Evolutionary conservation across 1,140 invertebrate genomes (phyloP), one percentile per base, ranked within the genome.

Genomic region (Arion vulgaris): DNA sequence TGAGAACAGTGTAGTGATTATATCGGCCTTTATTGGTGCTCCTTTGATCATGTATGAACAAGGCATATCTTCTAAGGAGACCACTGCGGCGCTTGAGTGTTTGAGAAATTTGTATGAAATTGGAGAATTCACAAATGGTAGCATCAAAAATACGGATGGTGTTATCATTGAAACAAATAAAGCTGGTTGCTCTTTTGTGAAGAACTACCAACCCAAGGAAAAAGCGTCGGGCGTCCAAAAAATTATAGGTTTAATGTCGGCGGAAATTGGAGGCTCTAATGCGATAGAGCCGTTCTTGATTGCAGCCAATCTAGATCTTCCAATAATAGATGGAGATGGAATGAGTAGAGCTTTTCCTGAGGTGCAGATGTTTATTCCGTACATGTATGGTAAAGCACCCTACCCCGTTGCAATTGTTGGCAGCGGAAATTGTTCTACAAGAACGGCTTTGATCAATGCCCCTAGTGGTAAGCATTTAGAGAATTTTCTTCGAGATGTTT

Each of bases 331-430:
- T 82, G 86, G 84, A 23, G 91, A 92, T 80, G 88, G 90, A 7
- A 91, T 92, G 89, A 90, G 90, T 7, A 81, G 91, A 41, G 91
- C 91, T 11, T 92, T 92, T 84, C 91, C 91, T 9, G 87, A 45
- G 11, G 49, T 82, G 0, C 87, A 91, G 84, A 90, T 91, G 90
- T 87, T 88, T 62, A 74, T 81, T 17, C 88, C 90, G 26, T 86
- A 87, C n/a, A 90, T 90, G 36, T 87, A 90, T 74, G 89, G 86
- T n/a, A 36, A 41, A 2, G 69, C 80, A 7, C 84, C 89, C 7
- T 89, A 86, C 77, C 90, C 90, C 17, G 81, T 83, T 0, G 81
- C 84, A 0, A 53, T 91, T 69, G 78, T 80, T 45, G 78, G 78
- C 4, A 51, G 62, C 26, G 78, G 78, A 51, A 80, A 80, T 51